phyloP scores from a whole-genome alignment of 2,888 invertebrate genomes.

The Trachelus stipa region DNA sequence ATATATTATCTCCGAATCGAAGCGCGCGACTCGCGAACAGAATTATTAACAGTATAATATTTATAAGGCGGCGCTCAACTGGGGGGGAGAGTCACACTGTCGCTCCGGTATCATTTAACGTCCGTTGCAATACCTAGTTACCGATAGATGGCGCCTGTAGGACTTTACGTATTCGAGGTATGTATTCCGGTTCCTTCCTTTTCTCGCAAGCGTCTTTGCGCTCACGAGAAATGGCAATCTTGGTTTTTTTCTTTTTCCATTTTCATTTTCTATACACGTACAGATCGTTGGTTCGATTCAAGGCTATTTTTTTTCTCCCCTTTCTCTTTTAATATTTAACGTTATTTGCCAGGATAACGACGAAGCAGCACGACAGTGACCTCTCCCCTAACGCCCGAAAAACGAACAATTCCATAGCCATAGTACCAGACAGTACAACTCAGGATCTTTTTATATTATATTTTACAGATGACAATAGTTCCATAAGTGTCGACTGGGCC shows the following conservation, averaged over 20 bases:
- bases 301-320: too few species aligned
- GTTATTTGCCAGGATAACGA: background rate
- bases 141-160: background rate
- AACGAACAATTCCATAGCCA: constrained; percentile 63
- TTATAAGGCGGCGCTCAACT: constrained; percentile 1
- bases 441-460: constrained; percentile 67
- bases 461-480: constrained; percentile 68
- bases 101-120: background rate
- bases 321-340: background rate
- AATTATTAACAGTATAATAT: constrained; percentile 54
- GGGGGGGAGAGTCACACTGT: background rate
- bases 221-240: too few species aligned
- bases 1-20: constrained; percentile 9
- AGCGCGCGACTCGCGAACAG: constrained; percentile 56
- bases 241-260: background rate
- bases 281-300: background rate
- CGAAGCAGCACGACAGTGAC: background rate
- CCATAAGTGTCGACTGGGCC: constrained; percentile 49
- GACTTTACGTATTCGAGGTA: background rate
- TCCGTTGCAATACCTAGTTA: background rate
- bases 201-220: too few species aligned
- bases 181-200: too few species aligned
- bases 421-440: constrained; percentile 67
- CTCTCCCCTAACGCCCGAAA: background rate
- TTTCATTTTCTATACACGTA: background rate